A percentile compares a stretch with the other conserved stretches of the same genome.
Conservation (phyloP, 2,797 vertebrate species). For the Rhabdomys pumilio region DNA sequence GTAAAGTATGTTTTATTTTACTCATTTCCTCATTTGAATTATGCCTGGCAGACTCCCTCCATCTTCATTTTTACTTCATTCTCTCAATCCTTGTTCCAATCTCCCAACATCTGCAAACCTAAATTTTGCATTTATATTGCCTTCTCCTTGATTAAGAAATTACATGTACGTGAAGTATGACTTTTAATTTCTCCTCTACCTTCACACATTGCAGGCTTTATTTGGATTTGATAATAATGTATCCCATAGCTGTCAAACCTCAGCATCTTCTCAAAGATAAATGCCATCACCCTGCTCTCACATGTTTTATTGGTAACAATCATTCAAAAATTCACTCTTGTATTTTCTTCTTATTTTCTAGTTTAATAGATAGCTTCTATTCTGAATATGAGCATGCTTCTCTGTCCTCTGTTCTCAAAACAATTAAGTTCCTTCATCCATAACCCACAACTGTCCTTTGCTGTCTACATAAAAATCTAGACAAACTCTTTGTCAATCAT, state of each 20-base stretch:
- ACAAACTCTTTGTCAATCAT: neutral
- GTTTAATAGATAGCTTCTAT: neutral
- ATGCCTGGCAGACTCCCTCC: neutral
- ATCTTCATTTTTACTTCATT: neutral
- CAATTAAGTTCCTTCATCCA: neutral
- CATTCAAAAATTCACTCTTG: slow-evolving; percentile 7
- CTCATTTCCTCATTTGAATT: neutral
- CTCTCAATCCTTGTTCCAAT: neutral
- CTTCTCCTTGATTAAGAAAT: neutral
- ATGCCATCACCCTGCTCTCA: neutral
- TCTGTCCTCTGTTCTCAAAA: neutral
- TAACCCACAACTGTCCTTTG: neutral
- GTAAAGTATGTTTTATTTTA: neutral
- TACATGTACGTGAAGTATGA: neutral
- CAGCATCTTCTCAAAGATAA: neutral
- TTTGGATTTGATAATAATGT: slow-evolving; percentile 37
- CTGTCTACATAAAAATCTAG: neutral
- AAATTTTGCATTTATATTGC: neutral
- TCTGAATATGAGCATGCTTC: neutral
- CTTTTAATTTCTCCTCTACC: slow-evolving; percentile 2
- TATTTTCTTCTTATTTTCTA: neutral
- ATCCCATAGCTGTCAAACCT: neutral
- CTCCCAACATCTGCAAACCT: neutral
- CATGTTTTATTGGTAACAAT: neutral
- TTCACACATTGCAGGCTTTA: neutral